Evolutionary conservation across 1,140 invertebrate genomes (phyloP).

Genomic region (Papilio machaon): DNA sequence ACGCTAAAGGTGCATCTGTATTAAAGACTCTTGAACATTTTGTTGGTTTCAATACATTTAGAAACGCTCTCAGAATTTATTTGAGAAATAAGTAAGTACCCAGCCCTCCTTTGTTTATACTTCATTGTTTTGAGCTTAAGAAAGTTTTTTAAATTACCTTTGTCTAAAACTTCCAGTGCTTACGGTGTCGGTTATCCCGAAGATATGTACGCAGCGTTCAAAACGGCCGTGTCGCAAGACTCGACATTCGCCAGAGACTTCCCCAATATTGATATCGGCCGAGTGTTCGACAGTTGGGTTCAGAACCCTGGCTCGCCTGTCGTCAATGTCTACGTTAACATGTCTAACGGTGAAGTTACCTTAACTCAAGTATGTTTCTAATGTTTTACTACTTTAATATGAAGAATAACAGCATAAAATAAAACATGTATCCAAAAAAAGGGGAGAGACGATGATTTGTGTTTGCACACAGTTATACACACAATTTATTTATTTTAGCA

Average conservation of each 20-base stretch:
- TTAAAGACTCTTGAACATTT: slow-evolving; percentile 90
- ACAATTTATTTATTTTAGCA: slow-evolving; percentile 62
- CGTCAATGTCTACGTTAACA: slow-evolving; percentile 81
- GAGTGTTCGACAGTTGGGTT: slow-evolving; percentile 88
- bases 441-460: slow-evolving; percentile 30
- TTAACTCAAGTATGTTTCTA: slow-evolving; percentile 61
- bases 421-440: neutral
- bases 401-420: neutral
- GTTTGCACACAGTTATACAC: neutral
- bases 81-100: slow-evolving; percentile 78
- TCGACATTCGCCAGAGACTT: slow-evolving; percentile 85
- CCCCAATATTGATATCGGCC: slow-evolving; percentile 71
- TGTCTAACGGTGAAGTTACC: slow-evolving; percentile 64
- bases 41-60: slow-evolving; percentile 86
- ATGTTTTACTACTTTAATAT: slow-evolving; percentile 39
- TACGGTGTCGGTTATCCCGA: slow-evolving; percentile 83
- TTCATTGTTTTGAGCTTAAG: neutral
- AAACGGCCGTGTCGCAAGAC: slow-evolving; percentile 85
- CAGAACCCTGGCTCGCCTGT: slow-evolving; percentile 89
- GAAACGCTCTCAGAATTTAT: slow-evolving; percentile 83
- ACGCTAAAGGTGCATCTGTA: slow-evolving; percentile 86
- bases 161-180: slow-evolving; percentile 63
- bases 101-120: neutral
- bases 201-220: slow-evolving; percentile 84
- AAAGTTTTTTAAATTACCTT: no score